Percentiles rank a stretch among this genome's conserved stretches.
These are phyloP conservation scores for Troides oblongomaculatus DNA, from an alignment of 2,888 invertebrate species.

Conservation along the genomic window DNA sequence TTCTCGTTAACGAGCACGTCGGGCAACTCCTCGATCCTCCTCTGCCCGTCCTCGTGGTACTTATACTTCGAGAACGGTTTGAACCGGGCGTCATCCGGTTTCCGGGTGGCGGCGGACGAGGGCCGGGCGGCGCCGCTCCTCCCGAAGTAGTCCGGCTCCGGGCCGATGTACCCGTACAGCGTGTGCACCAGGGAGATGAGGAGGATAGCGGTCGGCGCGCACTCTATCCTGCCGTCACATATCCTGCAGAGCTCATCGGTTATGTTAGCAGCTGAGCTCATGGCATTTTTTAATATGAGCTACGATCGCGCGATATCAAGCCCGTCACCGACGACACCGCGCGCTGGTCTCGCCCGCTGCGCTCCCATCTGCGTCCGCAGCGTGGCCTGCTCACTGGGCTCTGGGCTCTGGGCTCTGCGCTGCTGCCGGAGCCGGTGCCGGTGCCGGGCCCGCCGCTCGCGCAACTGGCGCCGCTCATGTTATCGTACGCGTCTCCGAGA, in stretches of 20 bases:
- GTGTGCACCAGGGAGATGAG: conserved; percentile 69
- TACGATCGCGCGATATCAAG: conserved; percentile 11
- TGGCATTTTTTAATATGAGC: conserved; percentile 56
- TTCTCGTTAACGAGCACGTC: conserved; percentile 24
- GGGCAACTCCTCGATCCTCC: conserved; percentile 28
- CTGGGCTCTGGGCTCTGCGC: too few relatives aligned
- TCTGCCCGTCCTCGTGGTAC: conserved; percentile 30
- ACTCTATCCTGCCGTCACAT: conserved; percentile 72
- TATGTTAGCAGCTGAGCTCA: conserved; percentile 56
- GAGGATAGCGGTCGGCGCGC: conserved; percentile 71
- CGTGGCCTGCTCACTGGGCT: not conserved
- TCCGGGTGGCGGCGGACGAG: conserved; percentile 26
- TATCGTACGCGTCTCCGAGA: conserved; percentile 18
- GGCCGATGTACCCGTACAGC: conserved; percentile 63
- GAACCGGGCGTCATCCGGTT: conserved; percentile 29
- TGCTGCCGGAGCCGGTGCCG: too few relatives aligned
- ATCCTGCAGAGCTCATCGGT: conserved; percentile 69
- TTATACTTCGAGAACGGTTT: conserved; percentile 30
- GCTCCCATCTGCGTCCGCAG: not conserved
- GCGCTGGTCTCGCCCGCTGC: not conserved
- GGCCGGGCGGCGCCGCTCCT: conserved; percentile 34
- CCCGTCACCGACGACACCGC: not conserved
- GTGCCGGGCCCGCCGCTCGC: too few relatives aligned
- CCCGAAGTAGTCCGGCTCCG: conserved; percentile 65
- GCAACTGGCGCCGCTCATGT: conserved; percentile 5